These are phyloP conservation scores for Periplaneta americana DNA, from an alignment of 1,140 invertebrate genomes.

Conservation along the genomic window DNA sequence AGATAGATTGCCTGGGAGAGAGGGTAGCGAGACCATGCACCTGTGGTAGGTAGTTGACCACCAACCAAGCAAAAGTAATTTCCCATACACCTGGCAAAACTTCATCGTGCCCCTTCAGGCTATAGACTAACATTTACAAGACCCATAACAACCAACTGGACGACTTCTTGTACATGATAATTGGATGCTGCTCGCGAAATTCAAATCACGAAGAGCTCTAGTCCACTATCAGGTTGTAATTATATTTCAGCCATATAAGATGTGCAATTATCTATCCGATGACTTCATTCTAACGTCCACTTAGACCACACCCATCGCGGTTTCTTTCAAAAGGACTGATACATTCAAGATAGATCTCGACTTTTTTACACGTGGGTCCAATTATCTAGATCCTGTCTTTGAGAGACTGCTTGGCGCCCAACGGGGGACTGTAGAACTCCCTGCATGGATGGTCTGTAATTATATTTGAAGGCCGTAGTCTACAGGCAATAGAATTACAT, in stretches of 20 bases:
- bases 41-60: neutral
- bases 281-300: neutral
- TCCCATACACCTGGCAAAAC: neutral
- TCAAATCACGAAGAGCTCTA: neutral
- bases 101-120: neutral
- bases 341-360: neutral
- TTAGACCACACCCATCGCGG: neutral
- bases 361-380: neutral
- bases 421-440: neutral
- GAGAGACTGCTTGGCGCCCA: neutral
- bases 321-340: neutral
- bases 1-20: neutral
- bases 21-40: neutral
- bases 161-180: neutral
- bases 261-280: neutral
- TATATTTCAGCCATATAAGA: neutral
- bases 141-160: neutral
- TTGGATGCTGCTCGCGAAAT: neutral
- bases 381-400: neutral
- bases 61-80: neutral
- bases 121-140: no score
- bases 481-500: neutral
- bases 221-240: neutral
- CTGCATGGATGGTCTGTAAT: neutral
- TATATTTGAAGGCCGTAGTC: neutral